phyloP scores from a whole-genome alignment of 2,113 vertebrate species.

The Oncorhynchus keta region DNA sequence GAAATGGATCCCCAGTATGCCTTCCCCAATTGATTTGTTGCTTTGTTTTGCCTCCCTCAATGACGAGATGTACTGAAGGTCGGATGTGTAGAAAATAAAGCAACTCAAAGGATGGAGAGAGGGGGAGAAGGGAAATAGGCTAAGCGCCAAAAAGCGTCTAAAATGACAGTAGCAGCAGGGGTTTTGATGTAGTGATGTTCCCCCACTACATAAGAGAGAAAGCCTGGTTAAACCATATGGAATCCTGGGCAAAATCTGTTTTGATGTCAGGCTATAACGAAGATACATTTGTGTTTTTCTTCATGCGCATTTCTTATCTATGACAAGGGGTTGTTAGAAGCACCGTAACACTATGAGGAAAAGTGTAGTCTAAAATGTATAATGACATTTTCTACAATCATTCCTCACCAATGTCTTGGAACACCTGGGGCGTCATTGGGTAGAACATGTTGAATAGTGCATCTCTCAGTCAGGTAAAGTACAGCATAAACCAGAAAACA shows the following conservation, averaged over 20 bases:
- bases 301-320: neutral
- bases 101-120: neutral
- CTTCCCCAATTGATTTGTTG: constrained; percentile 30
- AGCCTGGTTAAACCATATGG: too few species aligned
- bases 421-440: neutral
- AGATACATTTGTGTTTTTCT: neutral
- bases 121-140: too few species aligned
- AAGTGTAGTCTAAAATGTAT: neutral
- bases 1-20: constrained; percentile 19
- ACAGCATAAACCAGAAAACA: too few species aligned
- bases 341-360: neutral
- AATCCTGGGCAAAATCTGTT: too few species aligned
- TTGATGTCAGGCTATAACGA: too few species aligned
- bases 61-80: constrained; percentile 8
- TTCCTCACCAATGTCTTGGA: neutral
- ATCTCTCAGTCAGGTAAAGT: too few species aligned
- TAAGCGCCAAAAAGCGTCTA: too few species aligned
- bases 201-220: too few species aligned
- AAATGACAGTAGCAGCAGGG: too few species aligned
- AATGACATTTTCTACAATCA: neutral
- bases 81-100: constrained; percentile 6
- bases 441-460: too few species aligned
- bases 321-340: neutral
- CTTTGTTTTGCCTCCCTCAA: constrained; percentile 15
- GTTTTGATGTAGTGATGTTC: too few species aligned